These are phyloP conservation scores for Drosophila arizonae DNA, from an alignment of 1,140 invertebrate species.

Conservation along the genomic window DNA sequence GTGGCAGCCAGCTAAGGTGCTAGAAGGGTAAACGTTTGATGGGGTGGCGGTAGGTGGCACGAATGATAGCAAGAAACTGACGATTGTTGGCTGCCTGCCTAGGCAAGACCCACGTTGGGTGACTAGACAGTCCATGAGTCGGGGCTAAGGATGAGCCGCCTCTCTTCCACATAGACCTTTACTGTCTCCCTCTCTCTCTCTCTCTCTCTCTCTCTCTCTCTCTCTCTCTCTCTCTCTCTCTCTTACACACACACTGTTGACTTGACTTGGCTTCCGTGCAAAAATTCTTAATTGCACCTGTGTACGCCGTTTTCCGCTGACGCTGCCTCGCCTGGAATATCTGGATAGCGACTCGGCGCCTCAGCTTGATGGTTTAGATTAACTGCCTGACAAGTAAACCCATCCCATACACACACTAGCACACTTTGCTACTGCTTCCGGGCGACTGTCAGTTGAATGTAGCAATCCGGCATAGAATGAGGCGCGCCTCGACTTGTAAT, in stretches of 20 bases:
- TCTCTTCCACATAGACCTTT: neutral
- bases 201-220: neutral
- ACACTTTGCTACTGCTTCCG: slow-evolving; percentile 68
- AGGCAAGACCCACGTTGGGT: neutral
- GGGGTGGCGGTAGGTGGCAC: slow-evolving; percentile 42
- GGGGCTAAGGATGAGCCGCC: slow-evolving; percentile 3
- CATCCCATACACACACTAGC: slow-evolving; percentile 38
- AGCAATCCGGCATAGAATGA: slow-evolving; percentile 30
- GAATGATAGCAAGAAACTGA: slow-evolving; percentile 39
- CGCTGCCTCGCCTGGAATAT: slow-evolving; percentile 52
- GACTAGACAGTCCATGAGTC: neutral
- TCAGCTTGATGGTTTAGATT: slow-evolving; percentile 77
- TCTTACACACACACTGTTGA: slow-evolving; percentile 44
- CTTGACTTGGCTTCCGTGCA: slow-evolving; percentile 79
- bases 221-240: neutral
- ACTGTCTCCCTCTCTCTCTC: too few species aligned
- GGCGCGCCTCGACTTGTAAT: slow-evolving; percentile 62
- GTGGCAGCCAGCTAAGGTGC: neutral
- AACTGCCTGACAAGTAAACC: slow-evolving; percentile 80
- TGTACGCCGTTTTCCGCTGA: slow-evolving; percentile 77
- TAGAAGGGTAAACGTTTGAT: slow-evolving; percentile 31
- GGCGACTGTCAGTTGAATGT: slow-evolving; percentile 69
- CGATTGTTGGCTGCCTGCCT: slow-evolving; percentile 45
- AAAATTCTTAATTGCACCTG: slow-evolving; percentile 82
- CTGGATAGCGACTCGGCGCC: slow-evolving; percentile 66